Conservation (phyloP, 1,140 invertebrate genomes). For the Bombus confusus region DNA sequence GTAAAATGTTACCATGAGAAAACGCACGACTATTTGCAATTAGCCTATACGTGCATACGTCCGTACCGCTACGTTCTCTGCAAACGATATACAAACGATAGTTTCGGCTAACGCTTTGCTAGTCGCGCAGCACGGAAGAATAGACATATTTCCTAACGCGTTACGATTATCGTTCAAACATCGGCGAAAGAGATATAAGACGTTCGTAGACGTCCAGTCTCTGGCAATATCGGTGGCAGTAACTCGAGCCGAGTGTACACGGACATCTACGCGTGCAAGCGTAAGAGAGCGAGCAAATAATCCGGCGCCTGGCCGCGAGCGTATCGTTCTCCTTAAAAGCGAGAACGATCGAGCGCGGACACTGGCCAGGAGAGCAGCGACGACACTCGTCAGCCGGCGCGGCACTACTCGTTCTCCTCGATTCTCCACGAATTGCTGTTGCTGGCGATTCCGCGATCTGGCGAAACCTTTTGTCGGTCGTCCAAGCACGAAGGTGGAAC, state of each 20-base stretch:
- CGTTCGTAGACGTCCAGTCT: too few relatives aligned
- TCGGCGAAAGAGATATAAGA: neutral
- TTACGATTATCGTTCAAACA: too few relatives aligned
- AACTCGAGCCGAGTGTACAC: neutral
- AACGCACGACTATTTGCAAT: too few relatives aligned
- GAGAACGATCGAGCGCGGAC: neutral
- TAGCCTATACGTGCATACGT: too few relatives aligned
- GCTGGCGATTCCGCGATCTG: slow-evolving; percentile 27
- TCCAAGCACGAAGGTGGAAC: neutral
- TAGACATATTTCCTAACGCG: too few relatives aligned
- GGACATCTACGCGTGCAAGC: neutral
- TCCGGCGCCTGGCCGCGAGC: neutral
- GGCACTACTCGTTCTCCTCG: slow-evolving; percentile 6
- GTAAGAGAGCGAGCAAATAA: neutral
- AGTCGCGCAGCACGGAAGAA: rapidly evolving
- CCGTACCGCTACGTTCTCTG: too few relatives aligned
- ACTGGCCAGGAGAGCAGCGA: neutral
- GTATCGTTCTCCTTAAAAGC: slow-evolving; percentile 37
- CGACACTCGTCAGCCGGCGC: neutral
- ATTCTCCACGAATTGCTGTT: slow-evolving; percentile 46
- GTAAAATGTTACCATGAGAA: too few relatives aligned
- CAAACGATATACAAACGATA: too few relatives aligned
- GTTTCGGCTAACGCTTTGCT: too few relatives aligned
- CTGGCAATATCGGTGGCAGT: neutral
- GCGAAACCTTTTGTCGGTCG: slow-evolving; percentile 32